phyloP scores from a whole-genome alignment of 2,797 vertebrate species.

The Simalia tracyae region DNA sequence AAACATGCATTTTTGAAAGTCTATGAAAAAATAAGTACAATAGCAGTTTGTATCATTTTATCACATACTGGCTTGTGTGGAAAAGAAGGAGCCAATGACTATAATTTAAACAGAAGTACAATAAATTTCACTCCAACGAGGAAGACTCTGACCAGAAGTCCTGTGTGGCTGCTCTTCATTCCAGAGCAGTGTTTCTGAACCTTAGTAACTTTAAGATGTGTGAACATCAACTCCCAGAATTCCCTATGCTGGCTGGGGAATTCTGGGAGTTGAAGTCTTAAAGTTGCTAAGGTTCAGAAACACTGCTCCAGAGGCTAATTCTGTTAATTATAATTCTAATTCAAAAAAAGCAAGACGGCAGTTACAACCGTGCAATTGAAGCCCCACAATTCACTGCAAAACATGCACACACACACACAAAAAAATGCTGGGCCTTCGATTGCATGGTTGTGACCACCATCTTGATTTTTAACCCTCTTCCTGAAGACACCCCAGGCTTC shows the following conservation, averaged over 20 bases:
- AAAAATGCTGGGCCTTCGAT: neutral
- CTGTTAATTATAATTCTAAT: neutral
- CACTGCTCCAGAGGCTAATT: neutral
- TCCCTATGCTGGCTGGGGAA: too few species aligned
- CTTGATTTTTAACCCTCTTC: neutral
- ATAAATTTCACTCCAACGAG: neutral
- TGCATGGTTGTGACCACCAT: neutral
- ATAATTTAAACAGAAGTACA: neutral
- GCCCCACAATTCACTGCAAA: neutral
- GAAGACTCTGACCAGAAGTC: neutral
- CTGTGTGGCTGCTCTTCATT: neutral
- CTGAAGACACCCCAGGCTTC: neutral
- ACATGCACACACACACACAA: too few species aligned
- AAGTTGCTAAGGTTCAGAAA: too few species aligned
- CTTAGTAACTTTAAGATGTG: too few species aligned
- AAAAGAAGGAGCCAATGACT: neutral
- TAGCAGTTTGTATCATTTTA: neutral
- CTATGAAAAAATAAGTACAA: conserved; percentile 9
- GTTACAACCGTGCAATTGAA: too few species aligned
- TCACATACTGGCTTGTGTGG: neutral
- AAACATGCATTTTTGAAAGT: conserved; percentile 29
- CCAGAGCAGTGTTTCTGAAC: neutral
- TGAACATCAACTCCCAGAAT: too few species aligned
- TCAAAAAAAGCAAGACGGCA: neutral
- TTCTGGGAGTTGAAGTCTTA: too few species aligned